phyloP scores from a whole-genome alignment of 2,113 vertebrate genomes.

The Anoura caudifer region DNA sequence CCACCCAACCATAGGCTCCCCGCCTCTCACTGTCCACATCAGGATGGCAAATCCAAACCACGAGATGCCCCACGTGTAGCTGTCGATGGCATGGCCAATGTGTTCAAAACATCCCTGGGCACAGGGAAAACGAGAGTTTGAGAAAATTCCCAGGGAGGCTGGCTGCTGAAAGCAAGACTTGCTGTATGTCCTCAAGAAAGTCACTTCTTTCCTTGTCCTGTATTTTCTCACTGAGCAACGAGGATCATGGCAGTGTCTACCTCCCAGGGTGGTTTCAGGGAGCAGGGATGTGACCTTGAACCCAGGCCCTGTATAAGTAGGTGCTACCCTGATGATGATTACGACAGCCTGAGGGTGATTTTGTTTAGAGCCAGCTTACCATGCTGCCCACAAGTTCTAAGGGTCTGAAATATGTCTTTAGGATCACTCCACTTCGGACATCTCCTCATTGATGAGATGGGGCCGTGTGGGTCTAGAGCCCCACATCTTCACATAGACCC shows the following conservation, averaged over 20 bases:
- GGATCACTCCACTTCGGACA: background rate
- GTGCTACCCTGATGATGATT: background rate
- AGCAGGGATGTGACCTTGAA: background rate
- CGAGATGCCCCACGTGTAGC: slow-evolving; percentile 84
- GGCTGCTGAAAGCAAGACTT: background rate
- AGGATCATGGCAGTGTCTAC: background rate
- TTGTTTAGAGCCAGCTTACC: background rate
- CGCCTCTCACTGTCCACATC: slow-evolving; percentile 81
- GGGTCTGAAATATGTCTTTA: background rate
- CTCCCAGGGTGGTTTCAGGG: background rate
- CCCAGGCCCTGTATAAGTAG: background rate
- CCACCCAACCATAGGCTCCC: background rate
- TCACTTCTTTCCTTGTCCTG: background rate
- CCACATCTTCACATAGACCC: background rate
- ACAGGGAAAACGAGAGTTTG: background rate
- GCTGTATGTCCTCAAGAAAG: background rate
- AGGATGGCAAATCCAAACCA: slow-evolving; percentile 88
- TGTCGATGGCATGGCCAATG: slow-evolving; percentile 80
- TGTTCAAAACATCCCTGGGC: slow-evolving; percentile 81
- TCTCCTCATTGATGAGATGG: background rate
- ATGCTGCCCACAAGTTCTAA: background rate
- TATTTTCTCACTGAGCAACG: background rate
- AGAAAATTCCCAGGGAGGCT: background rate
- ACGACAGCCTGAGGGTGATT: background rate
- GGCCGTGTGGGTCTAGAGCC: background rate